Percentiles rank a stretch among this genome's conserved stretches.
These are phyloP conservation scores for Pseudopleuronectes americanus DNA, from an alignment of 2,797 vertebrate species.

Conservation along the genomic window DNA sequence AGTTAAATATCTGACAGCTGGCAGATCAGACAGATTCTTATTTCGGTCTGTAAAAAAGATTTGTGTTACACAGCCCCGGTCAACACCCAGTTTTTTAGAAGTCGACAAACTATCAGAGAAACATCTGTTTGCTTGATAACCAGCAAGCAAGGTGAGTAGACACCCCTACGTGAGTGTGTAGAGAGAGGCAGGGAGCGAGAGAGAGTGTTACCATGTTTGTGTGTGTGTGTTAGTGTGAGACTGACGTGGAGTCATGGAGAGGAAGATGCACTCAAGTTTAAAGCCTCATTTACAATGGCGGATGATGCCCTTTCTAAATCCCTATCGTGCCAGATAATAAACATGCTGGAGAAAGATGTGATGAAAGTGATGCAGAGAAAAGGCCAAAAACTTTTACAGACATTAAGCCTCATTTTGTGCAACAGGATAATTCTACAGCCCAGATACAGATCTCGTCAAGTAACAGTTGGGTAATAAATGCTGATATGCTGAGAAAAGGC, in stretches of 20 bases:
- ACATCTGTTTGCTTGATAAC: conserved; percentile 23
- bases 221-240: not conserved
- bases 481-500: conserved; percentile 47
- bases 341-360: conserved; percentile 2
- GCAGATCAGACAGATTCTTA: conserved; percentile 5
- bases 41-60: not conserved
- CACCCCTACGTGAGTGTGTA: not conserved
- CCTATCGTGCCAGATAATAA: conserved; percentile 18
- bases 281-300: conserved; percentile 6
- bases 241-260: conserved; percentile 7
- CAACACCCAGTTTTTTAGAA: conserved; percentile 5
- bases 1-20: conserved; percentile 1
- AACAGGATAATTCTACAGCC: conserved; percentile 3
- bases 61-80: not conserved
- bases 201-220: not conserved
- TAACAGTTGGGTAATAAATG: conserved; percentile 20
- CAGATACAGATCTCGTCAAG: conserved; percentile 15
- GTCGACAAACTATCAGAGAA: conserved; percentile 34
- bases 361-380: conserved; percentile 30
- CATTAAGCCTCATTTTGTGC: conserved; percentile 8
- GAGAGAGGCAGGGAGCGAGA: not conserved
- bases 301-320: conserved; percentile 1
- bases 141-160: conserved; percentile 22
- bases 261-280: conserved; percentile 13
- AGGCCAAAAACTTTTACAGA: conserved; percentile 35